Evolutionary conservation across 2,113 vertebrate genomes (phyloP).

Genomic region (Anthoscopus minutus): DNA sequence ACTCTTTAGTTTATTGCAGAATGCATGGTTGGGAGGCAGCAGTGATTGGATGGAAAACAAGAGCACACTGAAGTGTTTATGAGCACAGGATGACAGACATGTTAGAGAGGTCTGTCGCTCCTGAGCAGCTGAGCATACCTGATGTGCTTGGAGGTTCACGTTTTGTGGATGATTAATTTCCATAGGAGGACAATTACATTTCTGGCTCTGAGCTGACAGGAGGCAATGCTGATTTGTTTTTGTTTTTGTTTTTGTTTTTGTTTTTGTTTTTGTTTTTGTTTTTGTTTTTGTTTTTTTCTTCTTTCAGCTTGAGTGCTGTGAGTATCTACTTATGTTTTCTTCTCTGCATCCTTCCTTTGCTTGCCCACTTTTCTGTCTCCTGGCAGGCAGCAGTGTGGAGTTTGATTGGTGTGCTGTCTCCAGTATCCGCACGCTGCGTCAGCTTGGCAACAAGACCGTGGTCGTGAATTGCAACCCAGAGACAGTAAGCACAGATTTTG

Average conservation of each 20-base stretch:
- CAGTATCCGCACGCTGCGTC: constrained; percentile 84
- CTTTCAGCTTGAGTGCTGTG: neutral
- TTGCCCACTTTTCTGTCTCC: neutral
- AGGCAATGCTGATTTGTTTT: neutral
- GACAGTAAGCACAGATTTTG: constrained; percentile 97
- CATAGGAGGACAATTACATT: neutral
- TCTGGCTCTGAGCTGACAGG: neutral
- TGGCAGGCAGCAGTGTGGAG: constrained; percentile 92
- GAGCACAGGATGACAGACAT: neutral
- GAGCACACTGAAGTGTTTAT: neutral
- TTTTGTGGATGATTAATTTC: neutral
- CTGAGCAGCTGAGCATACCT: neutral
- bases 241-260: too few species aligned
- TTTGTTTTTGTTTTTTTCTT: neutral
- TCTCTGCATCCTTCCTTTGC: neutral
- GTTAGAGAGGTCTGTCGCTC: neutral
- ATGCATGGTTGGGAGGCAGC: rapidly evolving
- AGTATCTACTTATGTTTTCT: neutral
- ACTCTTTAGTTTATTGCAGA: neutral
- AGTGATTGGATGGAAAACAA: neutral
- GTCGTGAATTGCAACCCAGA: constrained; percentile 96
- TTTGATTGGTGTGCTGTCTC: constrained; percentile 98
- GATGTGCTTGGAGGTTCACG: neutral
- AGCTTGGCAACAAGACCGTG: constrained; percentile 86
- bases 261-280: too few species aligned